phyloP scores from a whole-genome alignment of 2,797 vertebrate genomes.

The Chaenodraco wilsoni region DNA sequence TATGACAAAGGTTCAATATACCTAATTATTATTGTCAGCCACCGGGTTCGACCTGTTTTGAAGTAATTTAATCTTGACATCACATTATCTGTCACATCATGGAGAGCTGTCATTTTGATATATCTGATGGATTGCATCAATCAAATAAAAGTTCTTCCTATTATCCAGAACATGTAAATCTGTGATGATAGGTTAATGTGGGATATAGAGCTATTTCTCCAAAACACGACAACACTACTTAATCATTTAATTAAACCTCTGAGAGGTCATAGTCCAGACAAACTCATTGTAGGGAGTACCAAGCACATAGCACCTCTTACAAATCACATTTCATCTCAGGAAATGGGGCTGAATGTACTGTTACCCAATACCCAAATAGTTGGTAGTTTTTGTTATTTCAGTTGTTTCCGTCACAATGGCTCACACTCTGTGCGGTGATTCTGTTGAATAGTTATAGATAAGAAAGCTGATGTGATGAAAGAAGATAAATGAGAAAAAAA shows the following conservation, averaged over 20 bases:
- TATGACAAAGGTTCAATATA: no score
- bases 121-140: not conserved
- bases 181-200: not conserved
- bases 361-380: not conserved
- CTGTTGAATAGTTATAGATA: constrained; percentile 47
- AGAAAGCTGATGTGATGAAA: constrained; percentile 44
- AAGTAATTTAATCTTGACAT: not conserved
- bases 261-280: not conserved
- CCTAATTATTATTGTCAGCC: no score
- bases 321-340: constrained; percentile 17
- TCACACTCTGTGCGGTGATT: constrained; percentile 12
- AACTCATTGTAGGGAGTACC: not conserved
- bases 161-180: not conserved
- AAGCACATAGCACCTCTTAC: not conserved
- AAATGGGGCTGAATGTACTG: constrained; percentile 5
- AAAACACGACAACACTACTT: not conserved
- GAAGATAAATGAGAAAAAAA: constrained; percentile 2
- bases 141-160: not conserved
- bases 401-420: constrained; percentile 49
- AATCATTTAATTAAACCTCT: not conserved
- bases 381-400: constrained; percentile 43
- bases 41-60: not conserved
- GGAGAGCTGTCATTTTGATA: not conserved
- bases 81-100: not conserved
- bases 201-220: not conserved